Base-by-base conservation (phyloP, 2,888 invertebrate species). In the Piscicola geometra region DNA sequence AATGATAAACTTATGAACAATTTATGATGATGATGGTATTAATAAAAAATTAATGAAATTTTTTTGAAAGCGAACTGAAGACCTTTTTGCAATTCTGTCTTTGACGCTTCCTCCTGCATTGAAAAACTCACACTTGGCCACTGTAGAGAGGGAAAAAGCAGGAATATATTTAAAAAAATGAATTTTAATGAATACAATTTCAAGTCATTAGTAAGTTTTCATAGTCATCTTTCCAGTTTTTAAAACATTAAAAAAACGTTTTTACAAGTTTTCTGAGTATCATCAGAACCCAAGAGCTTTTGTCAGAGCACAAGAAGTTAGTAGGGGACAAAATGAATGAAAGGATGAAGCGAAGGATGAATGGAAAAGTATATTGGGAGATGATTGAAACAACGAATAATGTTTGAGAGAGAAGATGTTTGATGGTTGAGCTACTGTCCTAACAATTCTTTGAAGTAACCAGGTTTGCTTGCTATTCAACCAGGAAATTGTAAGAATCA, bases 51-150 rank as follows among this genome's bases (percentile, higher is more conserved):
- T n/a, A n/a, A n/a, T n/a, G n/a, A n/a, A n/a, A n/a, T n/a, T n/a
- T n/a, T n/a, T n/a, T n/a, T n/a, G n/a, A n/a, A n/a, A n/a, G n/a
- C n/a, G n/a, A n/a, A n/a, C n/a, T n/a, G 41, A 5, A 41, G 9
- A 56, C 60, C 60, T 56, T 28, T 25, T 81, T 0, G 91, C 98
- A 82, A 99, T 98, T 33, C 86, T 79, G 79, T 86, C 86, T 79
- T 86, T 86, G 2, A 85, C 84, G 79, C 84, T 97, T 12, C 99
- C 99, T 74, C 98, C 98, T 69, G 99, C 94, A 86, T 96, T 99
- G 82, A 97, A 88, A 85, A 90, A 99, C 86, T 99, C 99, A 86
- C 97, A 98, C 88, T 99, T 99, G 74, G 90, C 98, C 88, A 93
- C 97, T 97, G 83, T 35, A 80, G 80, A 69, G 50, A n/a, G 1